Percentiles rank a stretch among this genome's conserved stretches.
phyloP scores from a whole-genome alignment of 2,113 vertebrate genomes.

The Ranitomeya imitator region DNA sequence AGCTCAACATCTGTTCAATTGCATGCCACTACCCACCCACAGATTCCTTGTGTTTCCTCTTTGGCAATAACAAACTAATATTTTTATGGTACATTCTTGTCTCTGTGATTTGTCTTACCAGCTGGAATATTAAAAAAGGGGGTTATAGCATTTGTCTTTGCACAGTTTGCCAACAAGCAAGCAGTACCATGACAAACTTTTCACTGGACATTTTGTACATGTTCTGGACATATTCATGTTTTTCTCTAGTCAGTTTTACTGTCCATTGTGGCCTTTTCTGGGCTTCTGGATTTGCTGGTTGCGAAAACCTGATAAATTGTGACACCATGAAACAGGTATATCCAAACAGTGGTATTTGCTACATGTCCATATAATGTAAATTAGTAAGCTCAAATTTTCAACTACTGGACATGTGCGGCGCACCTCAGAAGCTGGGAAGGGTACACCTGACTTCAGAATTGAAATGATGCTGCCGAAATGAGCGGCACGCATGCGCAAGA shows the following conservation, averaged over 20 bases:
- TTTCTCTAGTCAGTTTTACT: neutral
- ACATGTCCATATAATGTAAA: too few relatives aligned
- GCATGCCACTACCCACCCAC: conserved; percentile 17
- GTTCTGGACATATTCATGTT: neutral
- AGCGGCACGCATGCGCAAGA: too few relatives aligned
- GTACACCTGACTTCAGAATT: too few relatives aligned
- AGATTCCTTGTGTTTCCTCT: conserved; percentile 36
- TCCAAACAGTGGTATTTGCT: too few relatives aligned
- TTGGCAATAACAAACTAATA: conserved; percentile 44
- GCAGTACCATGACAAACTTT: neutral
- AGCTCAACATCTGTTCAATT: conserved; percentile 20
- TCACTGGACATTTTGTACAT: neutral
- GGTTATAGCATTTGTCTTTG: conserved; percentile 12
- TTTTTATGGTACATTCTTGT: conserved; percentile 38
- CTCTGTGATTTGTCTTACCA: conserved; percentile 24
- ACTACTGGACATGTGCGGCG: too few relatives aligned
- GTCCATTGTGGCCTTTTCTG: neutral
- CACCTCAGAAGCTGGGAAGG: too few relatives aligned
- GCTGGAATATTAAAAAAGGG: conserved; percentile 27
- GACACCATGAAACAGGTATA: neutral
- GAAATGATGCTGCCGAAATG: too few relatives aligned
- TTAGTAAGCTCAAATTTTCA: too few relatives aligned
- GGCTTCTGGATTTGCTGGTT: neutral
- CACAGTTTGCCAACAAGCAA: conserved; percentile 1
- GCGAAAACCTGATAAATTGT: neutral